These are phyloP conservation scores for Taeniopygia guttata DNA, from an alignment of 2,797 vertebrate species.

Conservation along the genomic window DNA sequence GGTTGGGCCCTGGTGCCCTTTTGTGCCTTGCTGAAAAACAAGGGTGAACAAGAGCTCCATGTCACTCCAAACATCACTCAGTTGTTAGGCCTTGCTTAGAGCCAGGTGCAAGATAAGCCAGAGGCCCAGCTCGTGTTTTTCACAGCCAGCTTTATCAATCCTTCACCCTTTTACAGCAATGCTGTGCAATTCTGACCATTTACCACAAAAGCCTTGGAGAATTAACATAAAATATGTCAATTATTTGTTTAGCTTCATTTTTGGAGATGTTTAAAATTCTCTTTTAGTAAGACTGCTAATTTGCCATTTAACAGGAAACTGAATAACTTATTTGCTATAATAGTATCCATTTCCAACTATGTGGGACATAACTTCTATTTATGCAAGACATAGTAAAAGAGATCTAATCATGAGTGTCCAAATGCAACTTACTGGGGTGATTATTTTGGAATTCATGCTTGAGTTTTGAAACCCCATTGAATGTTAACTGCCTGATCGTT, in stretches of 20 bases:
- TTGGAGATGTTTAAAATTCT: background rate
- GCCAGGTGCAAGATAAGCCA: background rate
- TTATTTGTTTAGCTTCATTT: background rate
- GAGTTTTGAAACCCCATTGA: background rate
- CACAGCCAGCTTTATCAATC: background rate
- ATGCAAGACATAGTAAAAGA: background rate
- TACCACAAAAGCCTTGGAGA: background rate
- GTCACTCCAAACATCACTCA: background rate
- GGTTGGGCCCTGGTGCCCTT: background rate
- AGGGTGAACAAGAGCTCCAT: fast-evolving
- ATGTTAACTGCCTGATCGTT: background rate
- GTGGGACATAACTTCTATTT: background rate
- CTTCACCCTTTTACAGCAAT: fast-evolving
- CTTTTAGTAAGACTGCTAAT: background rate
- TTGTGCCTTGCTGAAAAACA: background rate
- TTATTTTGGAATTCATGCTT: background rate
- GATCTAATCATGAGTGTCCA: background rate
- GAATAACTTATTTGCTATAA: background rate
- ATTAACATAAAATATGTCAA: background rate
- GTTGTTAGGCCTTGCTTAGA: background rate
- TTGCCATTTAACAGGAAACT: background rate
- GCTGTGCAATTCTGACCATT: background rate
- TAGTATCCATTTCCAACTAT: background rate
- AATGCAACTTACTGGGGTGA: background rate
- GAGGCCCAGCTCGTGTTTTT: background rate